Evolutionary conservation across 1,140 invertebrate genomes (phyloP).

Genomic region (Drosophila rhopaloa): DNA sequence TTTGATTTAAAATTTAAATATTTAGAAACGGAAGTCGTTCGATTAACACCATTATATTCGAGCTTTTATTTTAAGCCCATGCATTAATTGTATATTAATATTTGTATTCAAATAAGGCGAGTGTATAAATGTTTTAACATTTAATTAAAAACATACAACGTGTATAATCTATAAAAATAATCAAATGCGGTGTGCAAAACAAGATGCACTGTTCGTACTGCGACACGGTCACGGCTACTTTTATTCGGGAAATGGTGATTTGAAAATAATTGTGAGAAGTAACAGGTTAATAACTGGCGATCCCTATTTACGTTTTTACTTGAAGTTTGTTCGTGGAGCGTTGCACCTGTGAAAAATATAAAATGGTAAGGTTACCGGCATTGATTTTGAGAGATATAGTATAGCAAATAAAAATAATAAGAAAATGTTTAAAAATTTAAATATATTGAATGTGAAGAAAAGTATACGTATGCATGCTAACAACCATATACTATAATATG

Average conservation of each 20-base stretch:
- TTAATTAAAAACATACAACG: too few species aligned
- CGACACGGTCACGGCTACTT: constrained; percentile 7
- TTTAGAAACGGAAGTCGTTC: too few species aligned
- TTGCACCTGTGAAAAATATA: constrained; percentile 23
- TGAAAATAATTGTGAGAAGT: constrained; percentile 20
- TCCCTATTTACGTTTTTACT: constrained; percentile 40
- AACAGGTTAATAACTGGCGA: constrained; percentile 15
- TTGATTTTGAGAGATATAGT: neutral
- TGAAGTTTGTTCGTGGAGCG: constrained; percentile 16
- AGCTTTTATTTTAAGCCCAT: too few species aligned
- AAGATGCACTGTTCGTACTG: neutral
- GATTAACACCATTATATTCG: too few species aligned
- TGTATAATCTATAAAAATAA: neutral
- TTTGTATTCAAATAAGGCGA: too few species aligned
- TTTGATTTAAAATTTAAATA: too few species aligned
- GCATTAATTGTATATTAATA: too few species aligned
- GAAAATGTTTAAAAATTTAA: constrained; percentile 19
- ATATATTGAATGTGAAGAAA: constrained; percentile 6
- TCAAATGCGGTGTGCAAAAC: neutral
- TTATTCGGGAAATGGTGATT: constrained; percentile 4
- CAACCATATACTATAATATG: neutral
- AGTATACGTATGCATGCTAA: neutral
- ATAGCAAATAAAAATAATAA: neutral
- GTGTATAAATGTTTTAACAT: too few species aligned
- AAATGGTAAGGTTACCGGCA: constrained; percentile 29